Evolutionary conservation across 1,140 invertebrate genomes (phyloP).

Genomic region (Bombus terrestris): DNA sequence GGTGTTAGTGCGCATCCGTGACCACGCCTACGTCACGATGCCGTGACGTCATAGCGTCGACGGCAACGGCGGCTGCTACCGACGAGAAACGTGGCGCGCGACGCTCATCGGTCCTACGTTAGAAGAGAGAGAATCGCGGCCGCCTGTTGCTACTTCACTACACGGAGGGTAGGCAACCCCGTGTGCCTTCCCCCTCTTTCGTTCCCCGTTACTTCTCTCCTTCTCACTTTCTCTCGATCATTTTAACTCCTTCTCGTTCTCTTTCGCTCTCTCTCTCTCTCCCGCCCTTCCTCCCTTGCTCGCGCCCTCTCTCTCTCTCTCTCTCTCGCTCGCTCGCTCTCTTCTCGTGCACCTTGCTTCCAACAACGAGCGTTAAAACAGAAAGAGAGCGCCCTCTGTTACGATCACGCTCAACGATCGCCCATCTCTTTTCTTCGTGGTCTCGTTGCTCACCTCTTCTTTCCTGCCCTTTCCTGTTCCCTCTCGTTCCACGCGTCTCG

Average conservation of each 20-base stretch:
- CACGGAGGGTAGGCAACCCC: slow-evolving; percentile 60
- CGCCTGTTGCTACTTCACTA: slow-evolving; percentile 77
- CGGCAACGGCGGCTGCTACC: slow-evolving; percentile 70
- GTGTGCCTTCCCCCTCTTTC: slow-evolving; percentile 6
- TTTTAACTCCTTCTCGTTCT: neutral
- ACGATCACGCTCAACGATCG: slow-evolving; percentile 49
- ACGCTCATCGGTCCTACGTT: slow-evolving; percentile 61
- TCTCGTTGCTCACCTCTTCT: neutral
- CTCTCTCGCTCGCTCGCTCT: neutral
- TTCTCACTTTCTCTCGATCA: slow-evolving; percentile 17
- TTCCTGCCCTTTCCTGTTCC: slow-evolving; percentile 14
- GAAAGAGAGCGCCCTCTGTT: slow-evolving; percentile 27
- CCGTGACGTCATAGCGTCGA: slow-evolving; percentile 78
- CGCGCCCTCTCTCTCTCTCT: neutral
- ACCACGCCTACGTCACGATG: slow-evolving; percentile 82
- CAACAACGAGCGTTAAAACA: no score
- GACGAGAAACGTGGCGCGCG: slow-evolving; percentile 72
- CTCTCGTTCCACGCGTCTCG: slow-evolving; percentile 23
- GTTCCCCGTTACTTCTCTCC: neutral
- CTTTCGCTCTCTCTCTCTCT: neutral
- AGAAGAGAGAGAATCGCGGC: slow-evolving; percentile 65
- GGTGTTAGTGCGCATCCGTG: slow-evolving; percentile 82
- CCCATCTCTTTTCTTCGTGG: slow-evolving; percentile 18
- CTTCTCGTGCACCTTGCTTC: neutral
- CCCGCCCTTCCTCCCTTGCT: neutral